Percentiles rank a stretch among this genome's conserved stretches.
Conservation (phyloP, 1,140 invertebrate genomes). For the Plectus sambesii region DNA sequence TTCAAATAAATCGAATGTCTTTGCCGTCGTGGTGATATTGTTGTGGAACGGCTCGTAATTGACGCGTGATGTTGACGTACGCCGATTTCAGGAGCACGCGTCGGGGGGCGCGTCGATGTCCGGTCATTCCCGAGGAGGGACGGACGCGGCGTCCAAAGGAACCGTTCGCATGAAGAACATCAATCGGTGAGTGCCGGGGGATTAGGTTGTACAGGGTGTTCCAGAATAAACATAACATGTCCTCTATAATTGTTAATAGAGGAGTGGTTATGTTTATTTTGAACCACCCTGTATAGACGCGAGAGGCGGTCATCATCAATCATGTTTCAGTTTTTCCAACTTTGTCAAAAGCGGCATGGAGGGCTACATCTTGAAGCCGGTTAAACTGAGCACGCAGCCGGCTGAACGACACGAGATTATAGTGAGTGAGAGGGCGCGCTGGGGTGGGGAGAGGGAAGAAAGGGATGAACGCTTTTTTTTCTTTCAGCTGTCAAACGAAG, state of each 20-base stretch:
- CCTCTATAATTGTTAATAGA: too few species aligned
- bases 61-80: too few species aligned
- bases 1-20: too few species aligned
- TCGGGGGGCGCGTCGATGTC: too few species aligned
- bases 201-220: neutral
- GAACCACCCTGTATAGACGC: conserved; percentile 1
- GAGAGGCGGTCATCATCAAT: conserved; percentile 13
- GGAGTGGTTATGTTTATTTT: too few species aligned
- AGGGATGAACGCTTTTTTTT: conserved; percentile 15
- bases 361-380: conserved; percentile 72
- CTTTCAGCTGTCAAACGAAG: conserved; percentile 55
- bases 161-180: conserved; percentile 27
- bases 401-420: conserved; percentile 65
- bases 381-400: conserved; percentile 61
- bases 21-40: too few species aligned
- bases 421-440: conserved; percentile 40
- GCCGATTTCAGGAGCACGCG: too few species aligned
- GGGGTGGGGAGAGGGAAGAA: neutral
- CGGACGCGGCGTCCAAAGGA: neutral
- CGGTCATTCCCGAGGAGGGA: neutral
- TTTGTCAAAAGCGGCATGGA: conserved; percentile 82
- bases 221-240: too few species aligned
- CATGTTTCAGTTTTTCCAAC: conserved; percentile 63
- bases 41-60: too few species aligned
- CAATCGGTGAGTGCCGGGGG: conserved; percentile 21